Conservation (phyloP, 2,888 invertebrate species). For the Tortricodes alternella region DNA sequence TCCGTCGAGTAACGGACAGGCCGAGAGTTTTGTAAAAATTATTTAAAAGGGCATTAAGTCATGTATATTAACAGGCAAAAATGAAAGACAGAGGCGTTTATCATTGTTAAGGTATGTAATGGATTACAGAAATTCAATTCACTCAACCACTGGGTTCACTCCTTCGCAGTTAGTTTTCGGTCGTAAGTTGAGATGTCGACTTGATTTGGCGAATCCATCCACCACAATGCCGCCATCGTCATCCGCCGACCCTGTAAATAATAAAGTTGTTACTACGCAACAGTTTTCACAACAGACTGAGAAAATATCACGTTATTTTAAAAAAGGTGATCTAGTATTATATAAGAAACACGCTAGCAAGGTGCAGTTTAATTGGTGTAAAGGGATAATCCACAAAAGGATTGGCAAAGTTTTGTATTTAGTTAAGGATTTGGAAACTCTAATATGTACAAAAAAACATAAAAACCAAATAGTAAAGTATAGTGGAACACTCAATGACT, state of each 20-base stretch:
- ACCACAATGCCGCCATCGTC: background rate
- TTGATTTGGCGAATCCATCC: conserved; percentile 4
- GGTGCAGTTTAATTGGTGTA: background rate
- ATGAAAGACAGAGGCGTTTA: background rate
- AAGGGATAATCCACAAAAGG: background rate
- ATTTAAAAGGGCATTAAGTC: conserved; percentile 13
- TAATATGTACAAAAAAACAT: background rate
- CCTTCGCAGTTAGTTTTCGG: conserved; percentile 16
- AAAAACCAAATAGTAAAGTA: background rate
- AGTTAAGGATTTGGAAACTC: background rate
- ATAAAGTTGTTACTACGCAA: background rate
- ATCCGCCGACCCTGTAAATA: background rate
- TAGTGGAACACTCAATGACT: background rate
- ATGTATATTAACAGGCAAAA: background rate
- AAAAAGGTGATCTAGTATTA: background rate
- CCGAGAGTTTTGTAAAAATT: conserved; percentile 17
- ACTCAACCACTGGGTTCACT: conserved; percentile 6
- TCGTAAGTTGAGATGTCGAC: background rate
- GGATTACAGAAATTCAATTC: conserved; percentile 13
- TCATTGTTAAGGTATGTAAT: conserved; percentile 7
- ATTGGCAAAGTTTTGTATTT: background rate
- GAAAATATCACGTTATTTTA: background rate
- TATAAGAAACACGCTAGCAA: background rate
- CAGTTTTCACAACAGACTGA: background rate
- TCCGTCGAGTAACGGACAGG: conserved; percentile 6